Evolutionary conservation across 2,113 vertebrate genomes (phyloP), one percentile per base, ranked within the genome.

Genomic region (Rhea americana): DNA sequence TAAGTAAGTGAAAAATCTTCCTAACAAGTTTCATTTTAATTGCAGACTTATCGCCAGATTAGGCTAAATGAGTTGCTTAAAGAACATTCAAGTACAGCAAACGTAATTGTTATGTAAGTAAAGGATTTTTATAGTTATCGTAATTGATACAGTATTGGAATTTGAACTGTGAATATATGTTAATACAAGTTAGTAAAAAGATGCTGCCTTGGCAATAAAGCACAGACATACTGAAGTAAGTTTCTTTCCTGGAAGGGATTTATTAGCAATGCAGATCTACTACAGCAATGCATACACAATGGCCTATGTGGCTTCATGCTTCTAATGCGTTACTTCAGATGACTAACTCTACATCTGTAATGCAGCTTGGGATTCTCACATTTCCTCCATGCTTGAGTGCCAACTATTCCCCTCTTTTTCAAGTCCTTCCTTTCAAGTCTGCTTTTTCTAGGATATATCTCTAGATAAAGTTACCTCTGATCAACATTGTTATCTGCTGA

Each of bases 51-150:
- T 39, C 98, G 99, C 59, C 99, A 99, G 97, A 99, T 99, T 87
- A 96, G 99, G 80, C 95, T 99, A 97, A 99, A 99, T 37, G 99
- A 99, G 96, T 97, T 99, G 96, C 97, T 99, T 97, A 98, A 99
- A 96, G 99, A 99, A 61, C 99, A 99, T 94, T 99, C 99, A 74
- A 98, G 96, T 95, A 97, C 97, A 74, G 99, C 99, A 93, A 99
- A 99, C 83, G 97, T 99, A 97, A 99, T 99, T 95, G 99, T 99
- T 97, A 99, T 99, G 99, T 99, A 97, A 99, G 99, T 97, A 96
- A 67, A 74, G 30, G 2, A 30, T 50, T 73, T 90, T 20, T 95
- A 19, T 20, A 51, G 14, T 48, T 92, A 58, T 3, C 10, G 3
- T 55, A 74, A 30, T 28, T n/a, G 43, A 56, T 70, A 12, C 0